A percentile compares a stretch with the other conserved stretches of the same genome.
phyloP scores from a whole-genome alignment of 2,113 vertebrate genomes.

The Sebastes schlegelii region DNA sequence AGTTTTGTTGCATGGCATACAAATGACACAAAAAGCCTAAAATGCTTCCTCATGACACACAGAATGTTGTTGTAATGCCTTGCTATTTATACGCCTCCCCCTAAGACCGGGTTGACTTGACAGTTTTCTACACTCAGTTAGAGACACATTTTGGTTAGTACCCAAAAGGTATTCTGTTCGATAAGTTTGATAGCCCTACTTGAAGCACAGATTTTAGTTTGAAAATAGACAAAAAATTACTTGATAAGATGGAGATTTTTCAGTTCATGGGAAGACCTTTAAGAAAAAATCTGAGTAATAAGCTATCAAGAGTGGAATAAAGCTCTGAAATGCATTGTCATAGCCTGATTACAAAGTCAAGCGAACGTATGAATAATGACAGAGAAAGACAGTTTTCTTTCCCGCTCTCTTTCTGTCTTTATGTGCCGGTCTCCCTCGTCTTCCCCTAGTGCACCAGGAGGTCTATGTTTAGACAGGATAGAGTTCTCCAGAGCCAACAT shows the following conservation, averaged over 20 bases:
- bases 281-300: neutral
- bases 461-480: slow-evolving; percentile 81
- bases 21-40: too few species aligned
- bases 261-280: neutral
- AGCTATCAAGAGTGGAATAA: neutral
- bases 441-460: slow-evolving; percentile 49
- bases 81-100: too few species aligned
- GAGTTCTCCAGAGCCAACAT: slow-evolving; percentile 63
- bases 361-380: slow-evolving; percentile 7
- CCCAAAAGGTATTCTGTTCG: neutral
- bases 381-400: slow-evolving; percentile 9
- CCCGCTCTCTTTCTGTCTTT: neutral
- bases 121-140: neutral
- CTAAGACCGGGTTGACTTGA: neutral
- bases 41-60: too few species aligned
- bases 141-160: too few species aligned
- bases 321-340: slow-evolving; percentile 19
- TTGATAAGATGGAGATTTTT: neutral
- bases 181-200: neutral
- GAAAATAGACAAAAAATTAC: neutral
- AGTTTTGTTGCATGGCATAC: too few species aligned
- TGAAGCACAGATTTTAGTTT: neutral
- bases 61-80: too few species aligned
- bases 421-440: slow-evolving; percentile 20
- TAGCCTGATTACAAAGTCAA: slow-evolving; percentile 10